Evolutionary conservation across 2,797 vertebrate species (phyloP).

Genomic region (Rhincodon typus): DNA sequence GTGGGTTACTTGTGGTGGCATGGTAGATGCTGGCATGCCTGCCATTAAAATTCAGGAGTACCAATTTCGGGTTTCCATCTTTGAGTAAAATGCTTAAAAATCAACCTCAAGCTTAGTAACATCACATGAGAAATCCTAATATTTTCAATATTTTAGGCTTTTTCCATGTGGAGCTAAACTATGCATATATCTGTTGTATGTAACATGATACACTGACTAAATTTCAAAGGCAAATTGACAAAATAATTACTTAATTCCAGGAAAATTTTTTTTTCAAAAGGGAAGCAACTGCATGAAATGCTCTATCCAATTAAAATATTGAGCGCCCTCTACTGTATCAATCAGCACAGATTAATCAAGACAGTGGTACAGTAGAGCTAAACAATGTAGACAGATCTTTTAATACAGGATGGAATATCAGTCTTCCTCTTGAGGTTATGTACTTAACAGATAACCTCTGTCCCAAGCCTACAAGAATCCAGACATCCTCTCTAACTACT

Average conservation of each 20-base stretch:
- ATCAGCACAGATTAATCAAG: slow-evolving; percentile 20
- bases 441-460: not conserved
- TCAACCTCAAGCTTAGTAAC: not conserved
- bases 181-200: not conserved
- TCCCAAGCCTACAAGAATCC: not conserved
- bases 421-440: not conserved
- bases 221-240: not conserved
- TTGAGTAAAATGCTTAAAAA: not conserved
- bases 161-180: not conserved
- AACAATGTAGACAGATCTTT: not conserved
- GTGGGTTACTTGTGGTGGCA: not conserved
- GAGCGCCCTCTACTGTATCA: slow-evolving; percentile 3
- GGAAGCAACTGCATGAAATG: not conserved
- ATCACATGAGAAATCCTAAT: not conserved
- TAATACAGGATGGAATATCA: not conserved
- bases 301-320: slow-evolving; percentile 7
- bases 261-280: not conserved
- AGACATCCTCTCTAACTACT: not conserved
- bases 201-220: not conserved
- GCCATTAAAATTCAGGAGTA: not conserved
- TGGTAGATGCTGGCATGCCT: not conserved
- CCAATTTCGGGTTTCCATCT: not conserved
- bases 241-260: not conserved
- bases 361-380: too few species aligned
- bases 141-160: not conserved